Conservation (phyloP, 2,797 vertebrate genomes). For the Benthosema pterotum region DNA sequence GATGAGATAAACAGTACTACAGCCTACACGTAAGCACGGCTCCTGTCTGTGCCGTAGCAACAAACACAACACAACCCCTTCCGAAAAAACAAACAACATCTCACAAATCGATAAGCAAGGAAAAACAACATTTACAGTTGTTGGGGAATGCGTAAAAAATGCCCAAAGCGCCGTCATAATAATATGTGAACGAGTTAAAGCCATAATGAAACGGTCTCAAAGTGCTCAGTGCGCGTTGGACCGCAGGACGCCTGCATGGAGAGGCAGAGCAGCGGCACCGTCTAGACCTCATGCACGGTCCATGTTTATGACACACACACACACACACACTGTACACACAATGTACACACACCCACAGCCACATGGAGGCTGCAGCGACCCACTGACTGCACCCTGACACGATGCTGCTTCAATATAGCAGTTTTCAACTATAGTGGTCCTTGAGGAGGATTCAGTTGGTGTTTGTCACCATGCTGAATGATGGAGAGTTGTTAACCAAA, state of each 20-base stretch:
- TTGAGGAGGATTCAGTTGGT: too few species aligned
- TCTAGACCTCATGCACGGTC: slow-evolving; percentile 55
- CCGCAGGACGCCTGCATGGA: slow-evolving; percentile 65
- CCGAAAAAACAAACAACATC: neutral
- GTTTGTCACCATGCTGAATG: too few species aligned
- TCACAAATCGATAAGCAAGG: neutral
- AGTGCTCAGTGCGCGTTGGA: slow-evolving; percentile 27
- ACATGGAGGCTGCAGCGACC: too few species aligned
- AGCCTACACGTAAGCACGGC: too few species aligned
- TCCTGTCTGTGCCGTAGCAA: too few species aligned
- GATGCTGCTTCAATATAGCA: too few species aligned
- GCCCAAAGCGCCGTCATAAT: slow-evolving; percentile 14
- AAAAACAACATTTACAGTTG: neutral
- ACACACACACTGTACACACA: too few species aligned
- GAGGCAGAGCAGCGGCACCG: slow-evolving; percentile 53
- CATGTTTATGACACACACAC: slow-evolving; percentile 47
- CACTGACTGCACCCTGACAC: too few species aligned
- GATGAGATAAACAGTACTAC: too few species aligned
- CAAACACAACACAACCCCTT: neutral
- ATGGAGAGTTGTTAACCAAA: too few species aligned
- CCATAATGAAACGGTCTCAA: slow-evolving; percentile 53
- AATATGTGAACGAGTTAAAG: slow-evolving; percentile 31
- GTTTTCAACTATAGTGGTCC: too few species aligned
- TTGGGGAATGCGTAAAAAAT: neutral
- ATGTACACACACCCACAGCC: too few species aligned